A percentile compares a stretch with the other conserved stretches of the same genome.
Conservation (phyloP, 1,140 invertebrate genomes). For the Dryas iulia region DNA sequence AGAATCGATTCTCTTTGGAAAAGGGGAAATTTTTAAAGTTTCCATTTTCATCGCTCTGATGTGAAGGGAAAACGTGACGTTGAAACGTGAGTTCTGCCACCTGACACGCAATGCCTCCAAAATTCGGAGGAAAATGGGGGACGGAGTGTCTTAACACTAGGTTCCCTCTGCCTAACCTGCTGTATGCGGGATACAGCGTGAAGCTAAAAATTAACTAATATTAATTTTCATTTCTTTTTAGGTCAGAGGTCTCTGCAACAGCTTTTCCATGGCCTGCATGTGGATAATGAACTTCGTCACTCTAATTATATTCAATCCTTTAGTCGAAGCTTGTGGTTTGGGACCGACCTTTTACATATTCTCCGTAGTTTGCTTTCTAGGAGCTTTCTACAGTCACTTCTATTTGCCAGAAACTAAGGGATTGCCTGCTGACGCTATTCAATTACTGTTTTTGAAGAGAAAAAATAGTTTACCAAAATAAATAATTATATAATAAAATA, state of each 20-base stretch:
- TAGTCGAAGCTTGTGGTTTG: conserved; percentile 51
- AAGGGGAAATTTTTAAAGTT: no score
- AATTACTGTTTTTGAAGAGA: conserved; percentile 54
- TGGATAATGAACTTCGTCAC: conserved; percentile 68
- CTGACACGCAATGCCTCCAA: no score
- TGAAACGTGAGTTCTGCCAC: no score
- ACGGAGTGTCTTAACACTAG: no score
- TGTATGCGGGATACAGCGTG: no score
- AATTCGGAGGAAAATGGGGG: no score
- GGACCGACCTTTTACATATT: conserved; percentile 61
- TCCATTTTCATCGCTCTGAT: no score
- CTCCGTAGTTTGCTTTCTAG: conserved; percentile 51
- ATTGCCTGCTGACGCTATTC: conserved; percentile 59
- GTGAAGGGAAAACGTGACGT: no score
- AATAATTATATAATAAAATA: neutral
- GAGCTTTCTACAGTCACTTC: conserved; percentile 53
- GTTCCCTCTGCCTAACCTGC: no score
- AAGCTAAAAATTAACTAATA: no score
- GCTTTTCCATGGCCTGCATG: conserved; percentile 52
- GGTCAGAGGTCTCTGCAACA: conserved; percentile 67
- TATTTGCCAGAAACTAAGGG: conserved; percentile 68
- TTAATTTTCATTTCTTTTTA: conserved; percentile 33
- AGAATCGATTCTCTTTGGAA: no score
- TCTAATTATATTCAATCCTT: conserved; percentile 59
- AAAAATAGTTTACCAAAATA: conserved; percentile 20